Evolutionary conservation across 2,888 invertebrate species (phyloP).

Genomic region (Craniophora ligustri): DNA sequence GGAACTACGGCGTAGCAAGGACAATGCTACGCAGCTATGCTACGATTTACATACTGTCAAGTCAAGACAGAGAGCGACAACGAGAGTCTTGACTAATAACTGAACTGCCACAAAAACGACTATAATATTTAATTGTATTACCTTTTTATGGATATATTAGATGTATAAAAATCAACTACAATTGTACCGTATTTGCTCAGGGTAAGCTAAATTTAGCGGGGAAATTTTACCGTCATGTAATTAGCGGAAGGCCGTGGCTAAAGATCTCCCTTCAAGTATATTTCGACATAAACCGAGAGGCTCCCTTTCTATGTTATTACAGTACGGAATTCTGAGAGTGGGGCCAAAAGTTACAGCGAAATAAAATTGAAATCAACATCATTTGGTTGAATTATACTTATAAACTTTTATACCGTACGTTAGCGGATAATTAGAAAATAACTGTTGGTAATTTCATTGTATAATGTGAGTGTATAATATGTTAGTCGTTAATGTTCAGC

Average conservation of each 20-base stretch:
- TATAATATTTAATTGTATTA: too few relatives aligned
- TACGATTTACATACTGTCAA: too few relatives aligned
- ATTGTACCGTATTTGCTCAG: slow-evolving; percentile 8
- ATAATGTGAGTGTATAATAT: neutral
- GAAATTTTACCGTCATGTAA: slow-evolving; percentile 57
- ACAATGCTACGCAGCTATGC: too few relatives aligned
- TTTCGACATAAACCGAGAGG: slow-evolving; percentile 60
- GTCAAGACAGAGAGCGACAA: too few relatives aligned
- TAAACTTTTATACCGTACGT: neutral
- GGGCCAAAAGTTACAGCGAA: slow-evolving; percentile 30
- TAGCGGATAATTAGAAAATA: neutral
- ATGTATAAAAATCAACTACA: neutral
- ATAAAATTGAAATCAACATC: slow-evolving; percentile 41
- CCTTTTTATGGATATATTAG: too few relatives aligned
- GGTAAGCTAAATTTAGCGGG: slow-evolving; percentile 49
- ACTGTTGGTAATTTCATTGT: neutral
- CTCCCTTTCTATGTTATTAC: slow-evolving; percentile 69
- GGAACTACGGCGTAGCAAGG: too few relatives aligned
- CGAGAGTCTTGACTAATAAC: too few relatives aligned
- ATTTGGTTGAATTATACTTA: slow-evolving; percentile 16
- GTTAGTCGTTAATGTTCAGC: neutral
- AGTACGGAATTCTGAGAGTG: slow-evolving; percentile 36
- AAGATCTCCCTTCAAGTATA: slow-evolving; percentile 59
- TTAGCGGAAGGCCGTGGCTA: slow-evolving; percentile 55
- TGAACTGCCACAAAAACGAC: too few relatives aligned